Evolutionary conservation across 1,140 invertebrate species (phyloP).

Genomic region (Homarus americanus): DNA sequence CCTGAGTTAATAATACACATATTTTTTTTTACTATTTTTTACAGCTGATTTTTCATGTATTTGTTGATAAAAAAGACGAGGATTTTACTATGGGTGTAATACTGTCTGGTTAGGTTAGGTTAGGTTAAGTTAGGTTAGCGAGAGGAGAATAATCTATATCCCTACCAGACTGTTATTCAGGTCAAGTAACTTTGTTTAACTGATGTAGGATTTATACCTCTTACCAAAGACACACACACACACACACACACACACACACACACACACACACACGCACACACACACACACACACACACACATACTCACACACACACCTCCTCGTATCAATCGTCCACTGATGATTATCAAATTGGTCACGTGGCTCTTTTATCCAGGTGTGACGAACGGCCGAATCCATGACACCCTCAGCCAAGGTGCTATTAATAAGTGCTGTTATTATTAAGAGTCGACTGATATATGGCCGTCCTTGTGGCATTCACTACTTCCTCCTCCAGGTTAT

Average conservation of each 20-base stretch:
- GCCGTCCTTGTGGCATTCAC: constrained; percentile 12
- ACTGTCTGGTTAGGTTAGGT: too few species aligned
- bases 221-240: not conserved
- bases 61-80: too few species aligned
- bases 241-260: not conserved
- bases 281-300: not conserved
- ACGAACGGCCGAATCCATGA: constrained; percentile 14
- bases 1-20: too few species aligned
- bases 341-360: constrained; percentile 41
- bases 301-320: not conserved
- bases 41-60: too few species aligned
- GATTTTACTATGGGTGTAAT: too few species aligned
- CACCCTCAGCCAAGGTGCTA: constrained; percentile 7
- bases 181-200: too few species aligned
- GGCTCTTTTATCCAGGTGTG: constrained; percentile 22
- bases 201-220: too few species aligned
- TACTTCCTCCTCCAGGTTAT: too few species aligned
- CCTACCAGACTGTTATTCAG: too few species aligned
- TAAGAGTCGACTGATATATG: constrained; percentile 18
- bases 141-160: too few species aligned
- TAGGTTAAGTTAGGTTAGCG: too few species aligned
- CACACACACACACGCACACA: not conserved
- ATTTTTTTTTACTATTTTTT: too few species aligned
- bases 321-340: constrained; percentile 40
- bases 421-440: constrained; percentile 48